These are phyloP conservation scores for Scaptomyza graminum DNA, from an alignment of 1,140 invertebrate species.

Conservation along the genomic window DNA sequence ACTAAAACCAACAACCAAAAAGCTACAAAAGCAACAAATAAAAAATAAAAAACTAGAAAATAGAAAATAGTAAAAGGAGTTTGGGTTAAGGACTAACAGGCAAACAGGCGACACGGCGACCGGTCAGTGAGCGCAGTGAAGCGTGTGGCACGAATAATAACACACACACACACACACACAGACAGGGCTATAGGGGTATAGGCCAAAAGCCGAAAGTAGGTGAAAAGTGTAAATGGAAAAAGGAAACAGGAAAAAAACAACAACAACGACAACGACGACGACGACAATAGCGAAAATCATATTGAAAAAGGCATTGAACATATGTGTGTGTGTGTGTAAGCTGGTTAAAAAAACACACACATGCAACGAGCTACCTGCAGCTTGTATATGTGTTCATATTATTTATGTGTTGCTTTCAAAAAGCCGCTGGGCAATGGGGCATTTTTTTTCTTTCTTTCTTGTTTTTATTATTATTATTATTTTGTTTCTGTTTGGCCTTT, in stretches of 20 bases:
- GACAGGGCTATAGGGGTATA: background rate
- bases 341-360: conserved; percentile 28
- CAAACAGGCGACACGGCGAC: conserved; percentile 57
- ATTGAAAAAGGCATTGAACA: conserved; percentile 46
- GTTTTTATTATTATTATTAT: conserved; percentile 2
- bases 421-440: conserved; percentile 44
- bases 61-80: background rate
- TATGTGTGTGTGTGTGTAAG: conserved; percentile 12
- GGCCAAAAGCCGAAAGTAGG: conserved; percentile 66
- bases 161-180: conserved; percentile 15
- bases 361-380: background rate
- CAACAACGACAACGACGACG: no score
- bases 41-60: no score
- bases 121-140: conserved; percentile 42
- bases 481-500: conserved; percentile 20
- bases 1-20: conserved; percentile 10
- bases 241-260: conserved; percentile 6
- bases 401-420: conserved; percentile 63
- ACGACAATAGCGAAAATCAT: conserved; percentile 64
- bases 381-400: conserved; percentile 42
- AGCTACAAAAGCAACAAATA: no score
- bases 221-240: conserved; percentile 71
- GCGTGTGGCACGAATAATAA: conserved; percentile 43
- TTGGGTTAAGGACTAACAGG: background rate
- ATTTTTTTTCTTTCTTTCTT: background rate